Base-by-base conservation (phyloP, 2,113 vertebrate genomes). In the Carettochelys insculpta region DNA sequence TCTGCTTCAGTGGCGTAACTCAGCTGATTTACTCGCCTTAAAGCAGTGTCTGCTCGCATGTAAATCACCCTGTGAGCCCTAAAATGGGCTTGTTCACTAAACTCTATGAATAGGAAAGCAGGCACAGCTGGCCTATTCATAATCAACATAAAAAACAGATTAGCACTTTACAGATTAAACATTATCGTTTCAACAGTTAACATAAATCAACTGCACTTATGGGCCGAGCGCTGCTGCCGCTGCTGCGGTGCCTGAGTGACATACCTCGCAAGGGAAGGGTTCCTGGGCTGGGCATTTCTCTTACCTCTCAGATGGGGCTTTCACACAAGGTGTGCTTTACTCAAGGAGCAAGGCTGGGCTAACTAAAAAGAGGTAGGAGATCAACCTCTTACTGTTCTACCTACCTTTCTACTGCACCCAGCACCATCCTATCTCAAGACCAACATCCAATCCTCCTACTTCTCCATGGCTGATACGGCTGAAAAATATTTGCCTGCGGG, bases 71-170 rank as follows among this genome's bases (percentile, higher is more conserved):
- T 90, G 83, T 88, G 80, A 95, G 95, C 77, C 92, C 58, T 97
- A 97, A 97, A 97, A 95, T 12, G 4, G 87, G 93, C 93, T 96
- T 90, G 82, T 94, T 97, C 95, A 75, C 92, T 93, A 95, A 97
- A 97, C 90, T 94, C 97, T 96, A 96, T 98, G 98, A 98, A 98
- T 98, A 98, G 97, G 93, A 96, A 97, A 98, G 96, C 73, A 98
- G 97, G 96, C 97, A 96, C 98, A 98, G 98, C 98, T 98, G 98
- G 98, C 97, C 95, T 94, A 97, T 97, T 98, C 97, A 97, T 98
- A 98, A 98, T 98, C 98, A 98, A 98, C 98, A 98, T 98, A 97
- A 98, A 98, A 98, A 98, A 98, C 96, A 98, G 98, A 98, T 98
- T 97, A 98, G 98, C 97, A 97, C 96, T 98, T 98, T 97, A 96